Base-by-base conservation (phyloP, 2,888 invertebrate species). In the Tiliacea aurago region DNA sequence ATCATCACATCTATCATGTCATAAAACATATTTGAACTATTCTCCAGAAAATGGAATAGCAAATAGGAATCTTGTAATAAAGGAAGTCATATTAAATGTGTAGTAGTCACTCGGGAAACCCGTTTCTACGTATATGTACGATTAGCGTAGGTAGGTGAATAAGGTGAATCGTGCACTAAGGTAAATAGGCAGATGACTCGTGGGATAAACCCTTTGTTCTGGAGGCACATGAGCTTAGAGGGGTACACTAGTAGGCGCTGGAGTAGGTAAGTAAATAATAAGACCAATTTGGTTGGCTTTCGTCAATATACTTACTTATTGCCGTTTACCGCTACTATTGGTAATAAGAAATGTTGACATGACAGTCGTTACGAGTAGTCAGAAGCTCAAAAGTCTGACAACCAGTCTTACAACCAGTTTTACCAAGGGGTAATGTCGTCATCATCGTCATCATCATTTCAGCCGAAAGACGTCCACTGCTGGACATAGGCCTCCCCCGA, bases 81-180 rank as follows among this genome's bases (percentile, higher is more conserved):
- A 76, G 80, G 76, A 65, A 73, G 78, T 70, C 10, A n/a, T 43
- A 0, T n/a, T 9, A 13, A 47, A 0, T 47, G 13, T 18, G 6
- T 4, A 28, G 4, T 15, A 15, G 73, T 53, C 76, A 28, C 18
- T n/a, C 43, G 64, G 74, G 28, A 77, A 77, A 37, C 43, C 76
- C 53, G 47, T 28, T 33, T 13, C 23, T 53, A 79, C 20, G 41
- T 53, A 5, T 23, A 20, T 45, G 20, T 76, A 53, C 28, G 15
- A 23, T 41, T 0, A 45, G 23, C 33, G 56, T 37, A 33, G 28
- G 55, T 33, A 28, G 6, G 49, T 47, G 33, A 37, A 10, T 15
- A 49, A n/a, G 15, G 15, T 43, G 45, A 10, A 15, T 23, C 20
- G 33, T 20, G 10, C 13, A 3, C 13, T 53, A 37, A 10, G 13